Evolutionary conservation across 2,113 vertebrate species (phyloP), one percentile per base, ranked within the genome.

Genomic region (Pangasianodon hypophthalmus): DNA sequence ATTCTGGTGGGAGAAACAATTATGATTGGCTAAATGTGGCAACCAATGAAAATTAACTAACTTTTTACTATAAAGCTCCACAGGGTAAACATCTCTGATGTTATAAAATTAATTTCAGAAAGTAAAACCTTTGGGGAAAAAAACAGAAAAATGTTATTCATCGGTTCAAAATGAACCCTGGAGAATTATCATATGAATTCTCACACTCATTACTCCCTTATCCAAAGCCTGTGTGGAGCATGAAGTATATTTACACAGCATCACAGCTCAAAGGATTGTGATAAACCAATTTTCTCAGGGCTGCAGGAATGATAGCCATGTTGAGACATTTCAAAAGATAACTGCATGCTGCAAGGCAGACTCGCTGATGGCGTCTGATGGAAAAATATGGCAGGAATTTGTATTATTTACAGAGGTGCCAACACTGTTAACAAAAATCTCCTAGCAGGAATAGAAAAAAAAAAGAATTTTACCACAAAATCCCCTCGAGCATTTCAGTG

Each of bases 261-360:
- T 79, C 46, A 14, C 5, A 54, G 29, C 48, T 32, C 13, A 81
- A 32, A 81, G 64, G 58, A 87, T 89, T 91, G 82, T 84, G 71
- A 37, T 32, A 69, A 60, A 69, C 26, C 69, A 81, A 14, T 87
- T 88, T 90, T 86, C 62, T 92, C 44, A 26, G 24, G 24, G 44
- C 44, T 48, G 24, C 75, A 79, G 44, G 24, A 79, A 79, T 16
- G 56, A 87, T 64, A 86, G 64, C 32, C 67, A 75, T 52, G 11
- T 71, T 50, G 44, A 81, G 48, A 81, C 26, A 32, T 87, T 85
- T 87, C 60, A 87, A 69, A 91, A n/a, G 24, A 80, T 46, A 80
- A 10, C 26, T 29, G 75, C 75, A 29, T 79, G 46, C 24, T 29
- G 77, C 32, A 29, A 81, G 29, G 29, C 14, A 54, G 26, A 81